A percentile compares a stretch with the other conserved stretches of the same genome.
Conservation (phyloP, 2,888 invertebrate species). For the Cheilosia pagana region DNA sequence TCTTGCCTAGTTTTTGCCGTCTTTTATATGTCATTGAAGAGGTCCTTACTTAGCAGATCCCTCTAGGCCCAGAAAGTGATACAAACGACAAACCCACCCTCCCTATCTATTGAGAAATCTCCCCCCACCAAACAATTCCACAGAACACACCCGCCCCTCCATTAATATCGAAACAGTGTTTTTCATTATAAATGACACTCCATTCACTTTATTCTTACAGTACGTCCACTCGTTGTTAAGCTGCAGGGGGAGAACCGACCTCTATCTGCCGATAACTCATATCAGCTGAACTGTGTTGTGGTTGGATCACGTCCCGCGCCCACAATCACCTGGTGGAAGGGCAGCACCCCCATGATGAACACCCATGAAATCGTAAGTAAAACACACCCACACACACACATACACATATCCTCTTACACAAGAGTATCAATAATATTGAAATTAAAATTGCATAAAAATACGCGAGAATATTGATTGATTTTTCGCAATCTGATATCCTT, state of each 20-base stretch:
- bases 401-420: background rate
- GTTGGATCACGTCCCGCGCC: conserved; percentile 90
- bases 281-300: conserved; percentile 89
- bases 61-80: no score
- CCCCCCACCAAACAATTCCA: no score
- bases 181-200: conserved; percentile 4
- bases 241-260: conserved; percentile 89
- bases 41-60: no score
- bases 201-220: conserved; percentile 84
- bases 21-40: no score
- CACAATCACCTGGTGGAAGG: conserved; percentile 91
- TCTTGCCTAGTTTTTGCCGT: no score
- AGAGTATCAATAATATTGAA: conserved; percentile 32
- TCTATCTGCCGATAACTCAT: conserved; percentile 88
- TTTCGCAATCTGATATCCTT: conserved; percentile 48
- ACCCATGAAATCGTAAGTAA: conserved; percentile 87
- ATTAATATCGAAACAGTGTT: background rate
- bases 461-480: conserved; percentile 57
- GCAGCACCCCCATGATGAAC: conserved; percentile 87
- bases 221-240: conserved; percentile 89
- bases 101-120: no score
- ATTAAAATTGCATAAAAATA: conserved; percentile 63
- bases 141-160: background rate
- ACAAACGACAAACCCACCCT: no score
- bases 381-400: background rate